A percentile compares a stretch with the other conserved stretches of the same genome.
Evolutionary conservation across 2,888 invertebrate genomes (phyloP).

Genomic region (Erebia aethiops): DNA sequence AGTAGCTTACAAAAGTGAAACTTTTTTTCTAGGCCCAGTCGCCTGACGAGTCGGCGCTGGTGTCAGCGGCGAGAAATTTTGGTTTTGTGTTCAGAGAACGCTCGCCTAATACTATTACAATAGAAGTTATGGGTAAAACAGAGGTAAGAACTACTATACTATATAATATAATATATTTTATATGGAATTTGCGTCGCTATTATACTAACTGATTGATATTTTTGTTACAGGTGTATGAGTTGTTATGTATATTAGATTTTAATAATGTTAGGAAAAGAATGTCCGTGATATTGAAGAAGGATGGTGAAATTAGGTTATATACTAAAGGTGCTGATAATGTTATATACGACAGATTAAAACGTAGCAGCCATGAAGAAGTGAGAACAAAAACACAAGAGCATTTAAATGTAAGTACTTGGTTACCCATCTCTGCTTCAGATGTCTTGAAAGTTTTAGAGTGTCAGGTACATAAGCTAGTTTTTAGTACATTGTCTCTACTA

Average conservation of each 20-base stretch:
- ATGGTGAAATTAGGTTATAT: slow-evolving; percentile 92
- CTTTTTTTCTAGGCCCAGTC: slow-evolving; percentile 90
- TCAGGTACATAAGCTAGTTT: background rate
- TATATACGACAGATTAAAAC: slow-evolving; percentile 95
- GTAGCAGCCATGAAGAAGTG: slow-evolving; percentile 87
- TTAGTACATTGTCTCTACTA: no score
- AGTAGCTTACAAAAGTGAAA: background rate
- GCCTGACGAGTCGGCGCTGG: slow-evolving; percentile 98
- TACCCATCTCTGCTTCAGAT: slow-evolving; percentile 12
- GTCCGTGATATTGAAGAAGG: slow-evolving; percentile 96
- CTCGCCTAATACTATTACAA: slow-evolving; percentile 95
- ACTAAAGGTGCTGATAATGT: slow-evolving; percentile 99
- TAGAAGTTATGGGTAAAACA: slow-evolving; percentile 91
- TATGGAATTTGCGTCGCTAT: background rate
- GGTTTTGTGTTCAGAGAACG: slow-evolving; percentile 98
- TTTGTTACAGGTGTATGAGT: slow-evolving; percentile 91
- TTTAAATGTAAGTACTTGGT: slow-evolving; percentile 88
- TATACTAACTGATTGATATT: slow-evolving; percentile 29
- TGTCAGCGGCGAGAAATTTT: slow-evolving; percentile 98
- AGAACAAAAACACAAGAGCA: slow-evolving; percentile 95
- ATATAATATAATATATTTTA: background rate
- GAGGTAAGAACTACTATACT: slow-evolving; percentile 73
- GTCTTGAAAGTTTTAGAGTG: no score
- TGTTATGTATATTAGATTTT: slow-evolving; percentile 98
- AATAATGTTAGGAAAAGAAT: slow-evolving; percentile 99